A percentile compares a stretch with the other conserved stretches of the same genome.
Evolutionary conservation across 2,113 vertebrate species (phyloP).

Genomic region (Tyto alba): DNA sequence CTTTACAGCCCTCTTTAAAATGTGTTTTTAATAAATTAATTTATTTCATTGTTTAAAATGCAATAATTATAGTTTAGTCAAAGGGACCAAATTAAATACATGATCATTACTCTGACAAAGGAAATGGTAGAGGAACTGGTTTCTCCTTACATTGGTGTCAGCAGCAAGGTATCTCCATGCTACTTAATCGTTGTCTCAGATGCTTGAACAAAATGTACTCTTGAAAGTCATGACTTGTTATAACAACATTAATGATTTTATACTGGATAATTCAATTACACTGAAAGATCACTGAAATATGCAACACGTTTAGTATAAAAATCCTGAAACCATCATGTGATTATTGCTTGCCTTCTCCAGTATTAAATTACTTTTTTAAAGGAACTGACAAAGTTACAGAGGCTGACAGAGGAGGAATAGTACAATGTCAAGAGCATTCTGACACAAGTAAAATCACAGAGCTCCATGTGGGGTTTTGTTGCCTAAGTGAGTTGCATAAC

Average conservation of each 20-base stretch:
- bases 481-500: not conserved
- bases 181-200: not conserved
- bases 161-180: not conserved
- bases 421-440: not conserved
- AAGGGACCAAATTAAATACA: not conserved
- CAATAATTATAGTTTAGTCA: not conserved
- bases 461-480: not conserved
- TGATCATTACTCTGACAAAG: not conserved
- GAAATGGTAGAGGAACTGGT: not conserved
- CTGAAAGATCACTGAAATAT: not conserved
- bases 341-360: not conserved
- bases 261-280: not conserved
- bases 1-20: not conserved
- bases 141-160: not conserved
- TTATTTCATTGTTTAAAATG: not conserved
- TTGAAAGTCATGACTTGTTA: not conserved
- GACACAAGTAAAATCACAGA: not conserved
- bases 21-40: fast-evolving
- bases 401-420: not conserved
- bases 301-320: not conserved
- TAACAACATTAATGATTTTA: not conserved
- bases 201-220: not conserved
- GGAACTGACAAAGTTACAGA: not conserved
- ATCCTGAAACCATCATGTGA: not conserved
- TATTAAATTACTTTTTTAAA: not conserved